phyloP scores from a whole-genome alignment of 2,888 invertebrate genomes.

The Glaucopsyche alexis region DNA sequence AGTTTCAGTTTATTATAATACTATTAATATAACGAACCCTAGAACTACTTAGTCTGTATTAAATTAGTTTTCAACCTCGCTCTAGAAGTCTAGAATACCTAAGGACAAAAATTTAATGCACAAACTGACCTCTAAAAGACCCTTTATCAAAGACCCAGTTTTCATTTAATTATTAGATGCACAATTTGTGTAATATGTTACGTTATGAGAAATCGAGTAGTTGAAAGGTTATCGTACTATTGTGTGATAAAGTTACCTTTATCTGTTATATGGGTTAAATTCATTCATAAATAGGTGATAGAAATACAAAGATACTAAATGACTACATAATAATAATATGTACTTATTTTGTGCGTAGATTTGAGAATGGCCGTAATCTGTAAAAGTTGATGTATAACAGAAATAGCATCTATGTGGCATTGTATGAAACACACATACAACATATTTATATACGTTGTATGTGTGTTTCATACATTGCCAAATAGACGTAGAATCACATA shows the following conservation, averaged over 20 bases:
- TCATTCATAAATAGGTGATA: conserved; percentile 19
- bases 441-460: too few species aligned
- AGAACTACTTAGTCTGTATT: not conserved
- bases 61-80: conserved; percentile 17
- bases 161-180: conserved; percentile 14
- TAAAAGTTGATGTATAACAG: too few species aligned
- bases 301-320: not conserved
- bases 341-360: not conserved
- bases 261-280: conserved; percentile 4
- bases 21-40: not conserved
- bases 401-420: too few species aligned
- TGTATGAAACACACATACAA: too few species aligned
- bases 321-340: too few species aligned
- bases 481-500: too few species aligned
- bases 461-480: too few species aligned
- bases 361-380: not conserved
- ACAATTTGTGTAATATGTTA: not conserved
- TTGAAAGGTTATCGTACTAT: not conserved
- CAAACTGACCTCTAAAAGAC: conserved; percentile 12
- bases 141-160: conserved; percentile 28
- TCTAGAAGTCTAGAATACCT: conserved; percentile 9
- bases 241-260: conserved; percentile 22
- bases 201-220: not conserved
- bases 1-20: too few species aligned
- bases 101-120: conserved; percentile 12